Conservation (phyloP, 2,797 vertebrate genomes). For the Danio choprae region DNA sequence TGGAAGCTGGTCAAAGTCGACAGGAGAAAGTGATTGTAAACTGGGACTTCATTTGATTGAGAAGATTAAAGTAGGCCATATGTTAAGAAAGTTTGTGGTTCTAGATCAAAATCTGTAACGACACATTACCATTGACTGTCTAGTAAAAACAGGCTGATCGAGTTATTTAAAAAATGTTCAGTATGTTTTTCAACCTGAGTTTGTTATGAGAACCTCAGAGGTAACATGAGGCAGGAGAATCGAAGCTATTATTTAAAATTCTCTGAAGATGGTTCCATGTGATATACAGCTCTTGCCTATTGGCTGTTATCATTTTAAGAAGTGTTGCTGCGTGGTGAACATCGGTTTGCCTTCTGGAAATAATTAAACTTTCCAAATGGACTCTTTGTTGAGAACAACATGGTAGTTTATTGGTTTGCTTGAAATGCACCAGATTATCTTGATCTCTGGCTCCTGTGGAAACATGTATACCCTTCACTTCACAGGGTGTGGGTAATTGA, state of each 20-base stretch:
- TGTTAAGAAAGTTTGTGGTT: neutral
- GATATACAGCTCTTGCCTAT: constrained; percentile 7
- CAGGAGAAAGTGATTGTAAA: constrained; percentile 20
- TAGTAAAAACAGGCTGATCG: neutral
- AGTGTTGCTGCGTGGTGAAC: neutral
- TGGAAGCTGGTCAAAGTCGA: constrained; percentile 56
- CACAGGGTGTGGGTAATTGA: constrained; percentile 22
- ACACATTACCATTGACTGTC: neutral
- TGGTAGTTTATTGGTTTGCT: neutral
- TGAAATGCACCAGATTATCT: neutral
- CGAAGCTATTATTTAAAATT: neutral
- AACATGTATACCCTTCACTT: neutral
- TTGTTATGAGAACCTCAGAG: neutral
- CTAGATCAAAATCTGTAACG: neutral
- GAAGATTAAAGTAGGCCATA: neutral
- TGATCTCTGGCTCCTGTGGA: constrained; percentile 4
- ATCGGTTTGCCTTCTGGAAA: constrained; percentile 19
- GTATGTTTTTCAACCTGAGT: constrained; percentile 22
- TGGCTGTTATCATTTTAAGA: constrained; percentile 15
- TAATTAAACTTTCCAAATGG: neutral
- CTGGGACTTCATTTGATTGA: neutral
- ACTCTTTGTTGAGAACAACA: constrained; percentile 8
- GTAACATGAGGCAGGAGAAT: constrained; percentile 5
- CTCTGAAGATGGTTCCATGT: neutral
- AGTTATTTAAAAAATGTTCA: constrained; percentile 32